Evolutionary conservation across 1,140 invertebrate species (phyloP).

Genomic region (Hetaerina americana): DNA sequence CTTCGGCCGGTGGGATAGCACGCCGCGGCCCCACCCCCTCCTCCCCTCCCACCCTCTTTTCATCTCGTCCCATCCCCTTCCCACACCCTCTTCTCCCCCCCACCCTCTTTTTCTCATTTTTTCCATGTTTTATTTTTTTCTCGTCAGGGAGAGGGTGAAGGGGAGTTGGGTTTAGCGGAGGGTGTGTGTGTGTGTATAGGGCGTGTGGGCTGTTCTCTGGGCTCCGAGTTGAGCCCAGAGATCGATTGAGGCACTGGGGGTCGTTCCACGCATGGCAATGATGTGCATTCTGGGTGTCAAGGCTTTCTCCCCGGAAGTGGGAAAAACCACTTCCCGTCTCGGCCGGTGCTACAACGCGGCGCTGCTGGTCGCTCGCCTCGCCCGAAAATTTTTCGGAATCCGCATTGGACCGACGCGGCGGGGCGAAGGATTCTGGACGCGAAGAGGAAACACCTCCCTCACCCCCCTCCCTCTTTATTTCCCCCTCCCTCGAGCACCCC

Average conservation of each 20-base stretch:
- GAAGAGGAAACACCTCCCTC: too few species aligned
- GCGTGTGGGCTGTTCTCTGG: neutral
- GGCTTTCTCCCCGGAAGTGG: neutral
- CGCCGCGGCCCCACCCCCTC: neutral
- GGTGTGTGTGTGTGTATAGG: neutral
- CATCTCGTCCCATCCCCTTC: slow-evolving; percentile 2
- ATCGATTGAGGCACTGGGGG: neutral
- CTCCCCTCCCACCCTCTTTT: neutral
- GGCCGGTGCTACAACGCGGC: neutral
- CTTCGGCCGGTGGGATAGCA: neutral
- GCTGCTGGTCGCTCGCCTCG: neutral
- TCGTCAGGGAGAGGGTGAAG: neutral
- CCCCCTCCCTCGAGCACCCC: too few species aligned
- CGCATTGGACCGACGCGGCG: neutral
- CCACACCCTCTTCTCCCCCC: neutral
- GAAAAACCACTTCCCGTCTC: neutral
- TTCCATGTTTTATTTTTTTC: neutral
- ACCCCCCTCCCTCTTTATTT: too few species aligned
- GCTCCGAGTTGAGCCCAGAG: neutral
- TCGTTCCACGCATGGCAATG: neutral
- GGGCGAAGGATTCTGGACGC: too few species aligned
- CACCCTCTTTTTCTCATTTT: neutral
- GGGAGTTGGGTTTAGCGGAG: neutral
- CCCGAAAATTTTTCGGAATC: neutral
- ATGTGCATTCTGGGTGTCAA: neutral